Evolutionary conservation across 2,888 invertebrate species (phyloP).

Genomic region (Apamea sordens): DNA sequence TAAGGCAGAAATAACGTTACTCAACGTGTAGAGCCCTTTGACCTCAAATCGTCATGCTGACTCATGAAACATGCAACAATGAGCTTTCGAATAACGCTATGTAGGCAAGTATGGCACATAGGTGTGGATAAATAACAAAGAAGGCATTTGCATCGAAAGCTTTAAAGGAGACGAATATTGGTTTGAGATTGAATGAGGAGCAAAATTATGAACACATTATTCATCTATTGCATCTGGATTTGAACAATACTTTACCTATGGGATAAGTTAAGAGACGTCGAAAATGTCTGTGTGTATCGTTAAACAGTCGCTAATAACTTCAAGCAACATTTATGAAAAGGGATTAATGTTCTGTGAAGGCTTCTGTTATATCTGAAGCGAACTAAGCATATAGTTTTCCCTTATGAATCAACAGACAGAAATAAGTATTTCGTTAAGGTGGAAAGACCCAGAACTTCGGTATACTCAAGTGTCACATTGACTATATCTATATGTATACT

Average conservation of each 20-base stretch:
- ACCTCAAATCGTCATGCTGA: conserved; percentile 77
- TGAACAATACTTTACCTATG: too few species aligned
- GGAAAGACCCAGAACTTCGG: neutral
- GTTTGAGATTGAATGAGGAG: neutral
- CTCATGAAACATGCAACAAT: conserved; percentile 73
- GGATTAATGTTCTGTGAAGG: neutral
- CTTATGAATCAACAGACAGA: neutral
- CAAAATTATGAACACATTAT: too few species aligned
- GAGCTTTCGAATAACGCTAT: conserved; percentile 67
- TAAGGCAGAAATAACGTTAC: conserved; percentile 67
- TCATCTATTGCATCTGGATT: neutral
- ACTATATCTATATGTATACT: too few species aligned
- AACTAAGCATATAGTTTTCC: neutral
- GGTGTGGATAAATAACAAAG: conserved; percentile 25
- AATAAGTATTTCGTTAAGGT: neutral
- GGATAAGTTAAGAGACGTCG: too few species aligned
- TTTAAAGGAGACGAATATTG: neutral
- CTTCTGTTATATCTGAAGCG: neutral
- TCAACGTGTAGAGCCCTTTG: conserved; percentile 79
- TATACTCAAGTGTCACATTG: neutral
- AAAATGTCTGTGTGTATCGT: too few species aligned
- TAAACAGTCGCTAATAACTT: too few species aligned
- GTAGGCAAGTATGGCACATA: conserved; percentile 28
- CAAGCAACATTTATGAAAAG: too few species aligned
- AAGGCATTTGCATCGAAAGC: conserved; percentile 3